Evolutionary conservation across 2,113 vertebrate genomes (phyloP), one percentile per base, ranked within the genome.

Genomic region (Hystrix brachyura): DNA sequence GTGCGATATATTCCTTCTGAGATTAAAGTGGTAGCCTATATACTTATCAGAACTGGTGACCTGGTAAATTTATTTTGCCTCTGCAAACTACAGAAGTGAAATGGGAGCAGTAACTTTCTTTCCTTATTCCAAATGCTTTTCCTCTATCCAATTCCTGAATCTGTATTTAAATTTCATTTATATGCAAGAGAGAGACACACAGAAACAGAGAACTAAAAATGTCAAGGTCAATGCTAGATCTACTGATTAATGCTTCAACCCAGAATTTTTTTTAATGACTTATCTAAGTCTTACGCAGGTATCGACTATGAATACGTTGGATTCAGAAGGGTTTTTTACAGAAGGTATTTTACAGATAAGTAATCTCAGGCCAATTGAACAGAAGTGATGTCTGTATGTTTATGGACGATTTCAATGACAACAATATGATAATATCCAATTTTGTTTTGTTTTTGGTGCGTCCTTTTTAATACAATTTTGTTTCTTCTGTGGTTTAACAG

Each of bases 391-490:
- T 87, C 11, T 53, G 0, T 38, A 71, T 93, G 5, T 60, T 87
- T 71, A 32, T 18, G 23, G 34, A 80, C 82, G 46, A 78, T 94
- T 86, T 92, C 67, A 72, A 14, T 81, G 48, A 79, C 27, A 86
- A 21, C 8, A 72, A 13, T 67, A 32, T 67, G 19, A 64, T 78
- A 90, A 87, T 32, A 72, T 21, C 43, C 60, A 46, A 67, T 90
- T 83, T 85, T 18, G 1, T 48, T 65, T 65, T 43, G 10, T 59
- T 59, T 59, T 92, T 43, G 19, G 2, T 71, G 86, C 53, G 18
- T 86, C 13, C 72, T 90, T 94, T 81, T 92, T 48, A 90, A 90
- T 72, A n/a, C 23, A 79, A 27, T 95, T 81, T 23, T 92, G 34
- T 55, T 92, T 87, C 67, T 94, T 18, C 46, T 7, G 60, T 60